Evolutionary conservation across 2,797 vertebrate species (phyloP), one percentile per base, ranked within the genome.

Genomic region (Thalassophryne amazonica): DNA sequence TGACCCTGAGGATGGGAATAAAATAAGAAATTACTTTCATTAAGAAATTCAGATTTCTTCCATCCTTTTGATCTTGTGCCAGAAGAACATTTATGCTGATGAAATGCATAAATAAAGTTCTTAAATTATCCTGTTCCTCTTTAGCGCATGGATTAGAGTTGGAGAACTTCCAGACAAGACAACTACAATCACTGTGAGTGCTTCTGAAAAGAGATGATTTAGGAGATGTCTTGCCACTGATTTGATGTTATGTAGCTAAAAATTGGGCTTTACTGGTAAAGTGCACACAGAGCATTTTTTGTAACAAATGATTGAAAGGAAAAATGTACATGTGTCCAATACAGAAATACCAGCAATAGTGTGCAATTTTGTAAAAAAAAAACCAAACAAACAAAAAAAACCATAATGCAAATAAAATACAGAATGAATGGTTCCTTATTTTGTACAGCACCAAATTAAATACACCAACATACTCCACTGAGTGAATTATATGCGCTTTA

Each of bases 41-140:
- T 92, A 90, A 89, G 89, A 87, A 91, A 91, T 90, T 89, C 89
- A 86, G 85, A 90, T 88, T 88, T 76, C 72, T 73, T 76, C 68
- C 83, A 86, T 87, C 82, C 89, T 89, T 90, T 90, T 91, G 88
- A 92, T 91, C 88, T 89, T 68, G 73, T 66, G 88, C 90, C 88
- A 91, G 86, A 88, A 89, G 87, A 88, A 91, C 89, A 90, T 90
- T 90, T 90, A 89, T 91, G 88, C 89, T 91, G 91, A 91, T 91
- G 88, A 91, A 90, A 90, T 89, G 87, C 86, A 90, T 87, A 90
- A 90, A 91, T 90, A 90, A 89, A 90, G 86, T 90, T 89, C 85
- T 80, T 89, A 85, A 90, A 88, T 90, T 83, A 88, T 89, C 83
- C 83, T 73, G 63, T 59, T 81, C 76, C 83, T 85, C 81, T 89